Evolutionary conservation across 2,113 vertebrate species (phyloP).

Genomic region (Aleadryas rufinucha): DNA sequence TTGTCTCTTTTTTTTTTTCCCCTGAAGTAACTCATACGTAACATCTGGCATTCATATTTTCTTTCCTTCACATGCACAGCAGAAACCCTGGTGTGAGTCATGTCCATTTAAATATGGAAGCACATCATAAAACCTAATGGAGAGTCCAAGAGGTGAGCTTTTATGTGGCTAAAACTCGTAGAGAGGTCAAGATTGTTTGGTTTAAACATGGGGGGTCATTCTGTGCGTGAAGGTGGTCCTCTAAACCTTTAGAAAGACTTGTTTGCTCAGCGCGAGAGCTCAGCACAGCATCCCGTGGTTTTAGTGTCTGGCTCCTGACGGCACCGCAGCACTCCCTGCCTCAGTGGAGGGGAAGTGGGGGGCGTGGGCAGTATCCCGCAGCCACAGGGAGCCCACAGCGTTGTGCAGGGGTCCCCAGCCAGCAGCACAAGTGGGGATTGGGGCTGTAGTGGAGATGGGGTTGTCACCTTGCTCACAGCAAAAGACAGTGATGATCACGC

Average conservation of each 20-base stretch:
- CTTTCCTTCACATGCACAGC: background rate
- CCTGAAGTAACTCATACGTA: background rate
- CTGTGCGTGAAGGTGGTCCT: slow-evolving; percentile 22
- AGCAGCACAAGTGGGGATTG: background rate
- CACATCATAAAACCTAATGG: slow-evolving; percentile 59
- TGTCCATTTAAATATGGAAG: slow-evolving; percentile 66
- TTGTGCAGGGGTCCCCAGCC: background rate
- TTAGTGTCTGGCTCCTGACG: background rate
- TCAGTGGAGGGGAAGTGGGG: fast-evolving
- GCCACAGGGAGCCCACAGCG: fast-evolving
- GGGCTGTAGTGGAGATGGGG: fast-evolving
- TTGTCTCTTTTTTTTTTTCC: background rate
- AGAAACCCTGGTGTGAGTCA: slow-evolving; percentile 60
- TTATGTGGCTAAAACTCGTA: slow-evolving; percentile 54
- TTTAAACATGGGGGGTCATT: slow-evolving; percentile 56
- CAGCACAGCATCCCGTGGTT: background rate
- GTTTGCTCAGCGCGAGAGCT: background rate
- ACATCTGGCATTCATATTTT: slow-evolving; percentile 66
- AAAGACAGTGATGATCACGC: fast-evolving
- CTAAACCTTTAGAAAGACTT: background rate
- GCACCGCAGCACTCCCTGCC: background rate
- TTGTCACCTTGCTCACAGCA: fast-evolving
- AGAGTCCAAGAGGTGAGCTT: slow-evolving; percentile 65
- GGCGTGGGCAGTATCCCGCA: fast-evolving
- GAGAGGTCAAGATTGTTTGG: slow-evolving; percentile 65